These are phyloP conservation scores for Acanthopleura granulata DNA, from an alignment of 2,888 invertebrate genomes.

Conservation along the genomic window DNA sequence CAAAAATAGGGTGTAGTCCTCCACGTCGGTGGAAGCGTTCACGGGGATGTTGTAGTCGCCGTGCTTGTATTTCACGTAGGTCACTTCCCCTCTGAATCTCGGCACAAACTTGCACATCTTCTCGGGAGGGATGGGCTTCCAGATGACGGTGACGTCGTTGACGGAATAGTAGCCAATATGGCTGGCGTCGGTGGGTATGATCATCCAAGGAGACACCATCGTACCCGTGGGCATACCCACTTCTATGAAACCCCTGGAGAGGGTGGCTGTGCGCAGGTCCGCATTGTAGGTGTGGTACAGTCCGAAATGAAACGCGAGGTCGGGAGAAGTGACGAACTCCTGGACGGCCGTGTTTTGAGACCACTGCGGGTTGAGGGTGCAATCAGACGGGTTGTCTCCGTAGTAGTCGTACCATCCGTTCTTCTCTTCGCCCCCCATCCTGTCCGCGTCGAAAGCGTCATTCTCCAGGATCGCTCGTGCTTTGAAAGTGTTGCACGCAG, in stretches of 20 bases:
- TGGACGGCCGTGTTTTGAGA: not conserved
- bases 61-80: slow-evolving; percentile 1
- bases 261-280: not conserved
- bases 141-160: not conserved
- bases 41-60: not conserved
- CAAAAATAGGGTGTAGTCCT: not conserved
- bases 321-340: not conserved
- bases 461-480: not conserved
- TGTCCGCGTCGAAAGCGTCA: no score
- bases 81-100: not conserved
- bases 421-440: not conserved
- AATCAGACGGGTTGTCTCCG: not conserved
- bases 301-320: not conserved
- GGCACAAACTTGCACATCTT: not conserved
- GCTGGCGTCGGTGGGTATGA: not conserved
- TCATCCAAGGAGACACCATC: not conserved
- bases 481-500: not conserved
- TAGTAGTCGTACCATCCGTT: not conserved
- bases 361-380: not conserved
- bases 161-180: not conserved
- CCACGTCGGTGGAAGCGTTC: not conserved
- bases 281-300: not conserved
- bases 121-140: not conserved
- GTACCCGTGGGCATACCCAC: slow-evolving; percentile 3
- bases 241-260: not conserved